Evolutionary conservation across 1,140 invertebrate genomes (phyloP), one percentile per base, ranked within the genome.

Genomic region (Lepidostoma basale): DNA sequence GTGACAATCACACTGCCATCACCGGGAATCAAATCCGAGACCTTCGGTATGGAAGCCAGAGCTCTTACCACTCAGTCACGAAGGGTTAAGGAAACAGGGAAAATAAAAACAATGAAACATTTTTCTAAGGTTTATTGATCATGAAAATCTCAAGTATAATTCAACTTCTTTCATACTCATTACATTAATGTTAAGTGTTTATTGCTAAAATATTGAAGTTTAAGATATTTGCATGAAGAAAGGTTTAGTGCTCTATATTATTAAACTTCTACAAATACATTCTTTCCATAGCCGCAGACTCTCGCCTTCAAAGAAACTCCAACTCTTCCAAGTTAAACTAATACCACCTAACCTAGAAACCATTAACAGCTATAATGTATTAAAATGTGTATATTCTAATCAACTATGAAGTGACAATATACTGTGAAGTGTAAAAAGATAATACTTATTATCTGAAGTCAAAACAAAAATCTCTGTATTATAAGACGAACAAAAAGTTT

Each of bases 71-170:
- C n/a, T n/a, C n/a, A n/a, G n/a, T n/a, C n/a, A n/a, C n/a, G n/a
- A n/a, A n/a, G n/a, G n/a, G n/a, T n/a, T n/a, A 3, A 2, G 5
- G 1, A 36, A 12, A 36, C 9, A 45, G 42, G 22, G 20, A 23
- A 23, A 49, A 22, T 49, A n/a, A 10, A 30, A 28, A 14, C 6
- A 54, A 54, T 30, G 16, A 54, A 54, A 54, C 44, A 28, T 54
- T 16, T 54, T 54, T 54, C 49, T 54, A 54, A 30, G 33, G 49
- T 54, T 54, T 54, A 54, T 54, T 54, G 49, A 54, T 26, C 23
- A 28, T 49, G 5, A 23, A 22, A 49, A 30, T 54, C 16, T 14
- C 30, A 14, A 30, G 28, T 54, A 54, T 14, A 54, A 30, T 30
- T 18, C 12, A 54, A 54, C 30, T 14, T 54, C 30, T 28, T 54